phyloP scores from a whole-genome alignment of 2,113 vertebrate species.

The Numenius arquata region DNA sequence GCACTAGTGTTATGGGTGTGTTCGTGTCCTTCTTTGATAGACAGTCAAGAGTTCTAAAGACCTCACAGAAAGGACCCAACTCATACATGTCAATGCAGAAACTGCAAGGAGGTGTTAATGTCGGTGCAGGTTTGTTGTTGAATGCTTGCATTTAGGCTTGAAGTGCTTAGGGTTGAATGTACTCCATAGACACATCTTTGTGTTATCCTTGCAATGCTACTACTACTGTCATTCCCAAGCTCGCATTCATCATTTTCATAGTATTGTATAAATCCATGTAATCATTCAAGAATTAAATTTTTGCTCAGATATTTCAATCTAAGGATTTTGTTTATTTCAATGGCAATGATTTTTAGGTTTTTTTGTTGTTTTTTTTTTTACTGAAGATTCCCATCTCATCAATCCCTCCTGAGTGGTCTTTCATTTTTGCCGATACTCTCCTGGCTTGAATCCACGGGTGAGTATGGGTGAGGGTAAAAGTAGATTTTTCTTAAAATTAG shows the following conservation, averaged over 20 bases:
- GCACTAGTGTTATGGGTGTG: neutral
- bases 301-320: neutral
- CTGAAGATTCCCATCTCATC: neutral
- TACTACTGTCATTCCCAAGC: neutral
- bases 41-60: neutral
- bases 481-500: neutral
- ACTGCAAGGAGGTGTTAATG: neutral
- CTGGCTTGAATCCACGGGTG: neutral
- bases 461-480: neutral
- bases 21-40: neutral
- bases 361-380: neutral
- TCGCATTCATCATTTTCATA: neutral
- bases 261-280: neutral
- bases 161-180: neutral
- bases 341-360: neutral
- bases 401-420: neutral
- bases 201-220: neutral
- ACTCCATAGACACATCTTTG: neutral
- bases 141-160: neutral
- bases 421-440: neutral
- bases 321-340: neutral
- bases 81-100: fast-evolving
- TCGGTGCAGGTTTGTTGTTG: neutral
- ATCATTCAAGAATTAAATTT: neutral
- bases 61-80: neutral